Base-by-base conservation (phyloP, 2,797 vertebrate genomes). In the Sebastes dallii region DNA sequence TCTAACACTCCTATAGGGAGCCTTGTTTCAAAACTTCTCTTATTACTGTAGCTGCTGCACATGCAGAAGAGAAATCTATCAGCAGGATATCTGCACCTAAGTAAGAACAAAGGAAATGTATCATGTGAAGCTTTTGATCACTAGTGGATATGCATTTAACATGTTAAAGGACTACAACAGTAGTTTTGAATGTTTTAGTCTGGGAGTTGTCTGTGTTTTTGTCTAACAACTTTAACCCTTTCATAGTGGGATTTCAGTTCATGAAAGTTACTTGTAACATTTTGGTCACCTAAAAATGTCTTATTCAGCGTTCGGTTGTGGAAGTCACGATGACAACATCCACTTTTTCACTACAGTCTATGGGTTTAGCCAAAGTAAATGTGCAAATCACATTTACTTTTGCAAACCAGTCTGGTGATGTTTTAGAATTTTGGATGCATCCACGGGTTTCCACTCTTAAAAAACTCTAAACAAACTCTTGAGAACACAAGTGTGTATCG, bases 1-100 rank as follows among this genome's bases (percentile, higher is more conserved):
- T 76, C 73, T 25, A 71, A 76, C 50, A 73, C 62, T 72, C 42
- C 36, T 36, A 18, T 42, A 32, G 52, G 32, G 52, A 81, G 64
- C 10, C 52, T 60, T 78, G 65, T 81, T 86, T 77, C 66, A 69
- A 81, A 74, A 36, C 24, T 50, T 66, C 5, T 70, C 13, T 46
- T 29, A 54, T 68, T 46, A 56, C 22, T 25, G 30, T 18, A 70
- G 36, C 54, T 62, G 9, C 58, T 66, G 4, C 32, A 60, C 24
- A 75, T 65, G 27, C 32, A 77, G 59, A 52, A 73, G 22, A 39
- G 34, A 59, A 71, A 73, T 74, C 8, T 25, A 67, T 79, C 54
- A 78, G 42, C 22, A 22, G 36, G 27, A 77, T 27, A 61, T 70
- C 55, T 78, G 24, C 42, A 64, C 22, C 69, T 50, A 18, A 50